Percentiles rank a stretch among this genome's conserved stretches.
phyloP scores from a whole-genome alignment of 2,888 invertebrate species.

The Amaurobius ferox region DNA sequence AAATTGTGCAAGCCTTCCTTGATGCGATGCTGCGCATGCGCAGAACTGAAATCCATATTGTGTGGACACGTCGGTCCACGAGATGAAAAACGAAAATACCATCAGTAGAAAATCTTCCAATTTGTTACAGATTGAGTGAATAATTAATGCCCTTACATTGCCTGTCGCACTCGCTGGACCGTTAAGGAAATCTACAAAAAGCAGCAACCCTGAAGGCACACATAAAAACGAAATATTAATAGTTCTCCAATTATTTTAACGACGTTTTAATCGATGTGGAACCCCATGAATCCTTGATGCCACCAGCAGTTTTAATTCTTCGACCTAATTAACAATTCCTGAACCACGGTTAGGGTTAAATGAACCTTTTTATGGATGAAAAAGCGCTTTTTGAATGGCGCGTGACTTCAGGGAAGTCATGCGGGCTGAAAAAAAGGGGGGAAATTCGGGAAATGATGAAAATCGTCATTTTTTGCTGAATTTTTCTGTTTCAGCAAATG shows the following conservation, averaged over 20 bases:
- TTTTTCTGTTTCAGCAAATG: neutral
- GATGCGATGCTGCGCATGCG: too few species aligned
- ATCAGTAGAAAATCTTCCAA: neutral
- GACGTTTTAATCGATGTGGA: conserved; percentile 49
- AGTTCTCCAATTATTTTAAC: conserved; percentile 42
- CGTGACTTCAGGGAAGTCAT: neutral
- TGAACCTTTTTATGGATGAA: conserved; percentile 31
- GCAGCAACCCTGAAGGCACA: neutral
- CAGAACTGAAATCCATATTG: too few species aligned
- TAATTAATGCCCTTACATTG: neutral
- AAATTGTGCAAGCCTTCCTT: too few species aligned
- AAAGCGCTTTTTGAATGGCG: conserved; percentile 1
- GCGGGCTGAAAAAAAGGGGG: neutral
- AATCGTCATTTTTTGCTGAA: neutral
- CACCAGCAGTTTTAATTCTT: neutral
- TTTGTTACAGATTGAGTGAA: neutral
- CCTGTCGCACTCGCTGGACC: neutral
- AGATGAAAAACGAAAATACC: too few species aligned
- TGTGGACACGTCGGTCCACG: too few species aligned
- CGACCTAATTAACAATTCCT: conserved; percentile 49
- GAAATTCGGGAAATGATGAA: neutral
- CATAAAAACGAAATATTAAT: conserved; percentile 18
- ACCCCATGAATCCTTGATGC: conserved; percentile 48
- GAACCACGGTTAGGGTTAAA: conserved; percentile 29
- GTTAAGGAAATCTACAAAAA: neutral